Conservation (phyloP, 2,888 invertebrate genomes). For the Drosophila nr. fundita region DNA sequence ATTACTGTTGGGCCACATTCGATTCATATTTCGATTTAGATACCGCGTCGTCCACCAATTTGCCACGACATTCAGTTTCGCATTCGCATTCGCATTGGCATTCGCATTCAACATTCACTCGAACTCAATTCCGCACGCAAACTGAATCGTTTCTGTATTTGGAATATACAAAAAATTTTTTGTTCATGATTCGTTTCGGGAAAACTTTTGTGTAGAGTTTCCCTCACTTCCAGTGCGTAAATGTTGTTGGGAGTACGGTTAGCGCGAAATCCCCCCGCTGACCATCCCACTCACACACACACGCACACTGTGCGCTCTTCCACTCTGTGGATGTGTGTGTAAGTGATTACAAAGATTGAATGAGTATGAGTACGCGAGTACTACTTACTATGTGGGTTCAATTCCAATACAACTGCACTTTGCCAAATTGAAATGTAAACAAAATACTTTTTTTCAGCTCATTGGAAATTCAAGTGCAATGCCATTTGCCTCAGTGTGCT, state of each 20-base stretch:
- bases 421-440: slow-evolving; percentile 57
- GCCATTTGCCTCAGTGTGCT: slow-evolving; percentile 48
- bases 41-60: slow-evolving; percentile 23
- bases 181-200: slow-evolving; percentile 56
- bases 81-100: slow-evolving; percentile 54
- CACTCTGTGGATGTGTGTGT: slow-evolving; percentile 22
- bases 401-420: slow-evolving; percentile 43
- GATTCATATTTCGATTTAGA: slow-evolving; percentile 46
- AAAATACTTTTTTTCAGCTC: slow-evolving; percentile 45
- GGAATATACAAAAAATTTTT: slow-evolving; percentile 63
- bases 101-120: slow-evolving; percentile 57
- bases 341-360: slow-evolving; percentile 41
- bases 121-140: slow-evolving; percentile 77
- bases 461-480: slow-evolving; percentile 60
- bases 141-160: slow-evolving; percentile 81
- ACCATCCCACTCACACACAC: not conserved
- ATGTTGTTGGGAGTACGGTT: slow-evolving; percentile 59
- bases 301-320: slow-evolving; percentile 22
- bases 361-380: slow-evolving; percentile 29
- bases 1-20: slow-evolving; percentile 16
- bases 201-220: slow-evolving; percentile 74
- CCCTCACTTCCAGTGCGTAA: slow-evolving; percentile 75
- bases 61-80: slow-evolving; percentile 42
- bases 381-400: slow-evolving; percentile 28
- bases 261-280: slow-evolving; percentile 4